Evolutionary conservation across 2,113 vertebrate genomes (phyloP), one percentile per base, ranked within the genome.

Genomic region (Potamarius usumacintae): DNA sequence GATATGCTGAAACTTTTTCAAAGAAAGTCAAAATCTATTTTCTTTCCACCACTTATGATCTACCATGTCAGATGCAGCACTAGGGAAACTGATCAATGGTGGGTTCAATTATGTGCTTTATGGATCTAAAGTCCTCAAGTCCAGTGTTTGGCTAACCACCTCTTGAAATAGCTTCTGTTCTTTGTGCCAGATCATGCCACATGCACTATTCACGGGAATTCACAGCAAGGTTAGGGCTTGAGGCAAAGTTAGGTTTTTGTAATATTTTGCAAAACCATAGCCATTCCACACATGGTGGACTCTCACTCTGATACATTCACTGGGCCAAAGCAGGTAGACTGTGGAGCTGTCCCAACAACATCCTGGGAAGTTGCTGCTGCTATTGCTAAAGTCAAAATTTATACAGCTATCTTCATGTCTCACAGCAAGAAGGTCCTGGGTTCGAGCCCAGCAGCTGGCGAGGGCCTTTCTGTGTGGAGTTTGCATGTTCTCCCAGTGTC

Each of bases 271-370:
- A 60, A 67, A 67, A 83, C 25, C 63, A 30, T 8, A 52, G 60
- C 27, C 5, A 34, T 81, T n/a, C 20, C n/a, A 83, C 63, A 83
- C 63, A 15, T 57, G 52, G 50, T 69, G 48, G 48, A 79, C 6
- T 1, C 7, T 57, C 17, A 0, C 14, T 18, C 63, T 85, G 67
- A 85, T 83, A 50, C 62, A 89, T 60, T 90, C 63, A 85, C 67
- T 63, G 76, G 88, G 91, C 89, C 27, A 92, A 88, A 78, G 82
- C 92, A 94, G 91, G 92, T 93, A 91, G 62, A 78, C 82, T 83
- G 34, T 89, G 82, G 88, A 81, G 80, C 76, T 85, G 79, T 58
- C 86, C 87, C 53, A 88, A 86, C 83, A 86, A 7, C 30, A 34
- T 90, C 89, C 85, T 92, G 89, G 87, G 82, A 87, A 90, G 86